These are phyloP conservation scores for Cistogaster globosa DNA, from an alignment of 2,888 invertebrate genomes.

Conservation along the genomic window DNA sequence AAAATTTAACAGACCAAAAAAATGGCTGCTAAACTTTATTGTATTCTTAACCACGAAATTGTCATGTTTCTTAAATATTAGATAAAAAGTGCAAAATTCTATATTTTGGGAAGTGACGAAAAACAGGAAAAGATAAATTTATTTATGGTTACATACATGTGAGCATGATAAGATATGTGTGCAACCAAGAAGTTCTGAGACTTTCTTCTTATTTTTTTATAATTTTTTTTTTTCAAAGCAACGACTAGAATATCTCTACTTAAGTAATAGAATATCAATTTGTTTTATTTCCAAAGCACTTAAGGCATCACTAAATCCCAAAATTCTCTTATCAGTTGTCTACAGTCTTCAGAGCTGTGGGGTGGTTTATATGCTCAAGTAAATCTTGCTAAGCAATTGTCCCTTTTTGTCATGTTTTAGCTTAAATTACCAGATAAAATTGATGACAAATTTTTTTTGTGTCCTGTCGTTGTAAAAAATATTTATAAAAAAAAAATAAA, in stretches of 20 bases:
- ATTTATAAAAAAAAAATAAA: neutral
- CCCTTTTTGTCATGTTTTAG: neutral
- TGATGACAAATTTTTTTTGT: constrained; percentile 19
- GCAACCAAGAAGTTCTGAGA: too few relatives aligned
- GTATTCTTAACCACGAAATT: constrained; percentile 28
- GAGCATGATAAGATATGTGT: too few relatives aligned
- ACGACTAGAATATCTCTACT: too few relatives aligned
- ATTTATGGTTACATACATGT: neutral
- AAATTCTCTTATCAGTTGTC: too few relatives aligned
- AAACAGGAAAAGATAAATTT: constrained; percentile 32
- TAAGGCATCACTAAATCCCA: too few relatives aligned
- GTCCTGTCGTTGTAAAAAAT: neutral
- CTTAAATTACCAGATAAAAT: constrained; percentile 41
- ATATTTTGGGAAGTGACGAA: constrained; percentile 12
- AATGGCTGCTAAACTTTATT: constrained; percentile 35
- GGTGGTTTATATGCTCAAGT: neutral
- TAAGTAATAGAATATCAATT: too few relatives aligned
- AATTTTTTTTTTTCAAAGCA: too few relatives aligned
- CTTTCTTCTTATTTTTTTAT: too few relatives aligned
- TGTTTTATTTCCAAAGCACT: too few relatives aligned
- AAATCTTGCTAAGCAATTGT: neutral
- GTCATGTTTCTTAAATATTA: constrained; percentile 33
- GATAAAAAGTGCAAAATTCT: neutral
- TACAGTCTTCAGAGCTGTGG: neutral
- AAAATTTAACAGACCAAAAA: constrained; percentile 59